These are phyloP conservation scores for Apomyelois bistriatella DNA, from an alignment of 2,888 invertebrate species.

Conservation along the genomic window DNA sequence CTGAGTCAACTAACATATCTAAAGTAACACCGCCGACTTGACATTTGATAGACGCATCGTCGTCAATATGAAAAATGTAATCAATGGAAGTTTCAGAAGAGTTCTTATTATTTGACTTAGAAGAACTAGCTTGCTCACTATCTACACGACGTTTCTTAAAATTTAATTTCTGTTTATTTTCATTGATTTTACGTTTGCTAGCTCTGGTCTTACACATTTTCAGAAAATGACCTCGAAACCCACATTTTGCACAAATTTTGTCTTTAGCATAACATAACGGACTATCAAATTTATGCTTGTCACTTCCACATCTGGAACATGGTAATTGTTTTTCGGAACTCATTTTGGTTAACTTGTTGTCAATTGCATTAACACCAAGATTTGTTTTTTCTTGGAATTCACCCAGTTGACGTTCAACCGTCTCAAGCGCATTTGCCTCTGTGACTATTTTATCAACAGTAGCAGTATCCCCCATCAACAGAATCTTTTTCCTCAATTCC, in stretches of 20 bases:
- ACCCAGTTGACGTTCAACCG: constrained; percentile 10
- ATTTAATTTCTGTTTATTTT: no score
- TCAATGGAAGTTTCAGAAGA: background rate
- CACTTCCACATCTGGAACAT: no score
- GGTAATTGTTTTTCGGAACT: no score
- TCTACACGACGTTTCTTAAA: no score
- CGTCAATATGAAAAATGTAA: background rate
- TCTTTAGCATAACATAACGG: no score
- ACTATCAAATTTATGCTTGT: no score
- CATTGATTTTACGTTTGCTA: no score
- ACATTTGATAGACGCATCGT: background rate
- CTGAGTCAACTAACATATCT: background rate
- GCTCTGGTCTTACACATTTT: no score
- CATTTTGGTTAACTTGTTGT: no score
- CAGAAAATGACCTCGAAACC: no score
- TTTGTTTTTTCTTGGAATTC: background rate
- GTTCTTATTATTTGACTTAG: no score
- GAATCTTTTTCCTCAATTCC: constrained; percentile 14
- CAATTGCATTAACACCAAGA: background rate
- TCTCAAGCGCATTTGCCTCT: constrained; percentile 26
- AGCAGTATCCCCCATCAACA: constrained; percentile 19
- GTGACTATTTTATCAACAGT: constrained; percentile 22
- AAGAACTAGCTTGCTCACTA: background rate
- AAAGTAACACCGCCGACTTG: background rate
- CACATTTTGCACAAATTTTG: no score